These are phyloP conservation scores for Eucera pruinosa DNA, from an alignment of 2,888 invertebrate species.

Conservation along the genomic window DNA sequence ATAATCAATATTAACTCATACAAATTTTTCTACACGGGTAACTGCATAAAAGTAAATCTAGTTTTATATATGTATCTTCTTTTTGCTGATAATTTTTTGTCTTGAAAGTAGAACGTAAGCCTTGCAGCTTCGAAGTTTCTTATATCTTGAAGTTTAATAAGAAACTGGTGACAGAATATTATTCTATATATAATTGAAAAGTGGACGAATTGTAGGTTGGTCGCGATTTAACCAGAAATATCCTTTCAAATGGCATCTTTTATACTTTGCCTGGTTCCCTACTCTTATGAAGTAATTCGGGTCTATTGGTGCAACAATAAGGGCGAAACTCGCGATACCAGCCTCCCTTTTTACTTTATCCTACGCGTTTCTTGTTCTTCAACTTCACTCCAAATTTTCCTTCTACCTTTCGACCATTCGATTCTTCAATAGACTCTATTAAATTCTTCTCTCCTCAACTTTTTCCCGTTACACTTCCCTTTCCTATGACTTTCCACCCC, in stretches of 20 bases:
- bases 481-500: slow-evolving; percentile 15
- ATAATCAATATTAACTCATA: too few relatives aligned
- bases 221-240: slow-evolving; percentile 2
- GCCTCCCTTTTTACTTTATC: neutral
- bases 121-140: neutral
- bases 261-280: neutral
- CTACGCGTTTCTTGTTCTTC: neutral
- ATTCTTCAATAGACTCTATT: neutral
- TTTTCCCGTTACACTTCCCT: slow-evolving; percentile 11
- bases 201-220: neutral
- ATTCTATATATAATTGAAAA: neutral
- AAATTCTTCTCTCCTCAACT: neutral
- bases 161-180: neutral
- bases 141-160: neutral
- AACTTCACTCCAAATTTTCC: neutral
- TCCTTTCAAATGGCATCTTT: neutral
- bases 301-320: neutral
- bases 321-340: slow-evolving; percentile 7
- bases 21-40: too few relatives aligned
- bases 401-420: neutral
- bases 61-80: too few relatives aligned
- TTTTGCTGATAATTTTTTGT: too few relatives aligned
- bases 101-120: neutral
- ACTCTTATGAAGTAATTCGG: slow-evolving; percentile 5
- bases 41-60: too few relatives aligned